Evolutionary conservation across 1,140 invertebrate species (phyloP), one percentile per base, ranked within the genome.

Genomic region (Lepeophtheirus salmonis): DNA sequence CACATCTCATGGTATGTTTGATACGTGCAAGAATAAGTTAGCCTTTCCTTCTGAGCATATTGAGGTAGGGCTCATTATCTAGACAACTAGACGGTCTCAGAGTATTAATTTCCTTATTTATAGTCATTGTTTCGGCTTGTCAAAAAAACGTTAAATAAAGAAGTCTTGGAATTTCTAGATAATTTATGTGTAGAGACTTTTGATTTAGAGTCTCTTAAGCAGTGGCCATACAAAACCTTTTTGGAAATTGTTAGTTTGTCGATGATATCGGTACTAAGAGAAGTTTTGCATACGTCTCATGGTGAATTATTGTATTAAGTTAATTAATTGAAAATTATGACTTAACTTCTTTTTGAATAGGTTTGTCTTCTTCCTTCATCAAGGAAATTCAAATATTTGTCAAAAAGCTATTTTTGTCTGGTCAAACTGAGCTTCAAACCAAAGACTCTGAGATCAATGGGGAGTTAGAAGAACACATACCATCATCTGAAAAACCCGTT

Each of bases 171-270:
- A 22, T 68, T 67, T 51, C 70, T 96, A 55, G 89, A 97, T 70
- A 79, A 83, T 60, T 82, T 87, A 69, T 82, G 86, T 18, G 74
- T 80, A 57, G 84, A 91, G 72, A 79, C 89, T 3, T 72, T 69
- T 64, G 60, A 64, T 13, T 66, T 65, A 56, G 76, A 76, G 56
- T 74, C 74, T 67, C 76, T 83, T 26, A 74, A 80, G 69, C 79
- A 83, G 59, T 89, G 86, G 65, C 83, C 85, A 2, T 95, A 92
- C 70, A 82, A 85, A 67, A 87, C 85, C 1, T 90, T 94, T 68
- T 95, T 88, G 63, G 94, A 98, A 74, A 89, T 86, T 0, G 74
- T 97, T 50, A 95, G 89, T 72, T 73, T 97, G 48, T 89, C 92
- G 0, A 80, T 94, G 76, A 86, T 97, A 1, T 89, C 89, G 0